phyloP scores from a whole-genome alignment of 2,888 invertebrate genomes.

The Tenthredo mesomela region DNA sequence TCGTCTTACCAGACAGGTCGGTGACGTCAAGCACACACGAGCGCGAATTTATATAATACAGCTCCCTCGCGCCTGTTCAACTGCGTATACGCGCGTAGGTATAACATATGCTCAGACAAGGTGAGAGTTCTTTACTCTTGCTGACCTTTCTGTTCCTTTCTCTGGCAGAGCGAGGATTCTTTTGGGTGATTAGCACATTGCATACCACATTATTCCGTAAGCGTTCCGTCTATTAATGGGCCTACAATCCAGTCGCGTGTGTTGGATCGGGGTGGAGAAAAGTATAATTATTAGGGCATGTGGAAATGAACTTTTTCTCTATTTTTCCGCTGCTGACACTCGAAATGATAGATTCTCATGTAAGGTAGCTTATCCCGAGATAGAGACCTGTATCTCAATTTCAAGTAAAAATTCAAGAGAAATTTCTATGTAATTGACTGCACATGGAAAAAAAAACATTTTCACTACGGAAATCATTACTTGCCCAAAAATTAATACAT shows the following conservation, averaged over 20 bases:
- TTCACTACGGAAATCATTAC: too few relatives aligned
- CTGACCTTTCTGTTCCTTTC: background rate
- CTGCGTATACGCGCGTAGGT: background rate
- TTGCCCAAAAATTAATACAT: too few relatives aligned
- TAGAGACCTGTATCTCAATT: too few relatives aligned
- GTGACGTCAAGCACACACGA: slow-evolving; percentile 5
- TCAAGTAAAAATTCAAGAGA: too few relatives aligned
- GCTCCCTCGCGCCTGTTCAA: background rate
- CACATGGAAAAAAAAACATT: too few relatives aligned
- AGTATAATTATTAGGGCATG: background rate
- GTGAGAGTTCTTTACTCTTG: background rate
- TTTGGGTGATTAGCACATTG: background rate
- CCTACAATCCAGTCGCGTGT: background rate
- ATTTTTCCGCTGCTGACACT: too few relatives aligned
- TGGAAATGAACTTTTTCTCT: too few relatives aligned
- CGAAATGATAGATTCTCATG: too few relatives aligned
- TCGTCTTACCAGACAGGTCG: slow-evolving; percentile 29
- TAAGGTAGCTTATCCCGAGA: too few relatives aligned
- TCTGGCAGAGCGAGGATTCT: background rate
- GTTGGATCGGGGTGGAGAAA: background rate
- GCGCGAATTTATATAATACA: background rate
- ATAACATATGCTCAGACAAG: background rate
- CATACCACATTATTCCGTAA: background rate
- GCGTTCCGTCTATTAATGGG: background rate
- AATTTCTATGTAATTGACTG: too few relatives aligned